Base-by-base conservation (phyloP, 1,140 invertebrate genomes). In the Diachasma alloeum region DNA sequence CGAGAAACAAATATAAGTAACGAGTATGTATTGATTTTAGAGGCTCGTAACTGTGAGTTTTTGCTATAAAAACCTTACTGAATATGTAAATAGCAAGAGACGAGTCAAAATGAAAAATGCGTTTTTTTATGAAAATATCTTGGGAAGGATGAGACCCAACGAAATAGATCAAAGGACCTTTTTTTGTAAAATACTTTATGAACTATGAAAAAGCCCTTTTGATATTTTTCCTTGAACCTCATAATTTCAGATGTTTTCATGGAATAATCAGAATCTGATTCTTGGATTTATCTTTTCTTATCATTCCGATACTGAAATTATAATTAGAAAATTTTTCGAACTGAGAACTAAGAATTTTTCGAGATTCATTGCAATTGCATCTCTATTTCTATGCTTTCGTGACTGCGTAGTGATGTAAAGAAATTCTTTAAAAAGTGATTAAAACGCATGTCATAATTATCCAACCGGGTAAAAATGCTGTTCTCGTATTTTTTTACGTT, bases 401-500 rank as follows among this genome's bases (percentile, higher is more conserved):
- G 67, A 75, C 24, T 75, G 66, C 31, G 44, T 68, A 75, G 63
- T 68, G 42, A 48, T 68, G 42, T 36, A 68, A 68, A 68, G 67
- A 68, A 2, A 5, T 15, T 66, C 3, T 15, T 15, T 15, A 68
- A 68, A 13, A 19, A n/a, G n/a, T 17, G 39, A 13, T 68, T 53
- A 56, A 36, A 75, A 75, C 6, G 9, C 19, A n/a, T n/a, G 31
- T 53, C 15, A 59, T 72, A n/a, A 72, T 31, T 72, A 48, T 36
- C n/a, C 19, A 36, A 69, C 5, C 17, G 22, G 31, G 24, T 13
- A 53, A 53, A 69, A 75, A 9, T n/a, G 11, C 68, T 70, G 42
- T 39, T 75, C 36, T 68, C 3, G 68, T 70, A 69, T 70, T 75
- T 75, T 75, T 70, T 75, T 56, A 75, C 66, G 31, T 31, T 70